phyloP scores from a whole-genome alignment of 2,888 invertebrate genomes.

The Eupithecia dodoneata region DNA sequence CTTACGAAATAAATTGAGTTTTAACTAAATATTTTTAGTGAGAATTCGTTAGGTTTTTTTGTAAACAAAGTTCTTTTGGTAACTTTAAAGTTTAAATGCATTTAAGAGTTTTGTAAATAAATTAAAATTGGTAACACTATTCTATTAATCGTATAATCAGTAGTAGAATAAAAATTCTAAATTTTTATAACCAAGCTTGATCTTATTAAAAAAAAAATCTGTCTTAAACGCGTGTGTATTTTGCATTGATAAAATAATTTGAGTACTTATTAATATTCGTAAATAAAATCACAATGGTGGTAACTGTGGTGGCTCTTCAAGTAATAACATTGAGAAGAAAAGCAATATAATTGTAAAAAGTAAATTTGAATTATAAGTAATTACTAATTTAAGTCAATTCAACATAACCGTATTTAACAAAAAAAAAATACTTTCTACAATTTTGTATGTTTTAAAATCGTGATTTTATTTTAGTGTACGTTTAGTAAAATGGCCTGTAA shows the following conservation, averaged over 20 bases:
- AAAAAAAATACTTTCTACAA: constrained; percentile 33
- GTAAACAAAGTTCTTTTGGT: constrained; percentile 31
- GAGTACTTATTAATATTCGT: background rate
- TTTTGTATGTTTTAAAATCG: constrained; percentile 55
- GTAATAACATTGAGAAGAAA: constrained; percentile 56
- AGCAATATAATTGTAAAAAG: constrained; percentile 71
- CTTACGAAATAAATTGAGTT: constrained; percentile 19
- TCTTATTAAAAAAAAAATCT: background rate
- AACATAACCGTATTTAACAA: constrained; percentile 1
- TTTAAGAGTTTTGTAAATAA: constrained; percentile 82
- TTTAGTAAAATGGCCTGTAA: constrained; percentile 74
- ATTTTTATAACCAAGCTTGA: constrained; percentile 60
- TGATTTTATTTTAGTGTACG: constrained; percentile 62
- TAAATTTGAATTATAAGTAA: background rate
- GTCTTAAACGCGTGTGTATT: background rate
- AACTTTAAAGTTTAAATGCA: constrained; percentile 48
- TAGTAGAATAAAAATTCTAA: constrained; percentile 71
- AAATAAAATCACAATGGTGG: constrained; percentile 2
- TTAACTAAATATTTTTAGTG: background rate
- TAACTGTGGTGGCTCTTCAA: constrained; percentile 50
- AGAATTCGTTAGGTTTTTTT: background rate
- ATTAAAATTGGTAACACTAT: constrained; percentile 74
- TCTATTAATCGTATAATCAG: constrained; percentile 62
- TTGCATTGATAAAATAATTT: background rate
- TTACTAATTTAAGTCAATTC: constrained; percentile 1